phyloP scores from a whole-genome alignment of 2,797 vertebrate species.

The Sarcophilus harrisii region DNA sequence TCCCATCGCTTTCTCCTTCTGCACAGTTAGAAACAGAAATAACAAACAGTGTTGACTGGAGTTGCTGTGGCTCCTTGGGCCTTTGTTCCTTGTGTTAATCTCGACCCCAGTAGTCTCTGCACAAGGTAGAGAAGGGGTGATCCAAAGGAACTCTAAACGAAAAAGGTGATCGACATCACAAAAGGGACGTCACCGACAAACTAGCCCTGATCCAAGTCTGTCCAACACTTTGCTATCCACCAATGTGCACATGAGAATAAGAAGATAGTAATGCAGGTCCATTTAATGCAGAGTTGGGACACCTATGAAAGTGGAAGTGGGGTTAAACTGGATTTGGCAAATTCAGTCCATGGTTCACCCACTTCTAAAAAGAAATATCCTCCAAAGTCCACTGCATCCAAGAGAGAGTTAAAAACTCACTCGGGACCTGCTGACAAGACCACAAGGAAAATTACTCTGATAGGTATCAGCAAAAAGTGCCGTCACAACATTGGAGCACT shows the following conservation, averaged over 20 bases:
- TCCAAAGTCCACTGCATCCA: not conserved
- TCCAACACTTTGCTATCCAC: not conserved
- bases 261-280: not conserved
- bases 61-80: constrained; percentile 42
- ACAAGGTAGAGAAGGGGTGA: not conserved
- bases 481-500: not conserved
- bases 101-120: not conserved
- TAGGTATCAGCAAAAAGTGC: not conserved
- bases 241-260: not conserved
- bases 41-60: not conserved
- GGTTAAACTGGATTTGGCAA: not conserved
- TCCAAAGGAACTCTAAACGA: not conserved
- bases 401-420: not conserved
- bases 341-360: not conserved
- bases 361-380: not conserved
- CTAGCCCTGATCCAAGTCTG: not conserved
- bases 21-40: constrained; percentile 48
- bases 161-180: not conserved
- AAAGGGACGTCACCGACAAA: not conserved
- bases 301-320: not conserved
- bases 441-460: not conserved
- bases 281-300: not conserved
- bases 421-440: not conserved
- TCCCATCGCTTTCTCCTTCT: constrained; percentile 89
- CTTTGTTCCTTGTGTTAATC: not conserved